Evolutionary conservation across 2,797 vertebrate genomes (phyloP), one percentile per base, ranked within the genome.

Genomic region (Mus caroli): DNA sequence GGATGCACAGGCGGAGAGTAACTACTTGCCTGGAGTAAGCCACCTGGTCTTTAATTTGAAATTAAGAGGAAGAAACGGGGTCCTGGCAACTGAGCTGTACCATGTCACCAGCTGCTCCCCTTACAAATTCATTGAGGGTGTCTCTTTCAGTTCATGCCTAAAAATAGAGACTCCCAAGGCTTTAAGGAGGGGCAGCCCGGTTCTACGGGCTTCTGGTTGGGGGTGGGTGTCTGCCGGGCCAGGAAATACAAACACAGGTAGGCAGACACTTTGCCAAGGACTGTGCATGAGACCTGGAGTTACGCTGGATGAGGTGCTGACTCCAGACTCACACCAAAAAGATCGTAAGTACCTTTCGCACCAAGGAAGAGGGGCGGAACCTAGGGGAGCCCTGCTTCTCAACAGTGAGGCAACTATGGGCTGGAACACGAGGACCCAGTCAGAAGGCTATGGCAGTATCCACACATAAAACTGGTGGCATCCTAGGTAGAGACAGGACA

Each of bases 11-110:
- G 79, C 24, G 80, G 77, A 58, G 46, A 71, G 24, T 26, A 60
- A 88, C 15, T 28, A 67, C 9, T 77, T 56, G 69, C 31, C 43
- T 91, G 71, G 50, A 19, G 14, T 50, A 75, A 91, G 62, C 73
- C 76, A 73, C 46, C 64, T 67, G 46, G 24, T 60, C 73, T 85
- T 83, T 89, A 90, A 34, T 83, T 67, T 83, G 90, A 50, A 67
- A 4, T 76, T 60, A 26, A 19, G 56, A 92, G 46, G 75, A 92
- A 86, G 37, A 77, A 6, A 46, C 34, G 31, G 37, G 19, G 24
- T 62, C 20, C 50, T 92, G 24, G 56, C 50, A 58, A 50, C 26
- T 75, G 64, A 92, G 8, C 56, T 62, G 5, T 92, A 56, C 62
- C 43, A n/a, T 17, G n/a, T 31, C 20, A 15, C n/a, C 17, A 82